Base-by-base conservation (phyloP, 2,888 invertebrate species). In the Cecidostiba fungosa region DNA sequence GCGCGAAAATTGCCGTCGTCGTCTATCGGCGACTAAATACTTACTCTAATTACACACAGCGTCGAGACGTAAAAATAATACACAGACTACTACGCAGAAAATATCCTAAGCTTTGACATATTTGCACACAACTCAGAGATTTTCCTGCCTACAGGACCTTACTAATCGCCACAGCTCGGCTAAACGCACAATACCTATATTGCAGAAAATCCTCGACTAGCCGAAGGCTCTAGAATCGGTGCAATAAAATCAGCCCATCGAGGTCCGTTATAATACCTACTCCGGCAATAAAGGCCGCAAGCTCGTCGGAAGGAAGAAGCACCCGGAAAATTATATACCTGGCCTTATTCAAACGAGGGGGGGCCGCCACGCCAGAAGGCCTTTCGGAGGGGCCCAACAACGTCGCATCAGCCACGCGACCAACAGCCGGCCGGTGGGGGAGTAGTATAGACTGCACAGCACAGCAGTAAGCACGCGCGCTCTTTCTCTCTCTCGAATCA, bases 401-500 rank as follows among this genome's bases (percentile, higher is more conserved):
- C 66, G 66, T 3, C 26, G 66, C 23, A 29, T 29, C 66, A 62
- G 77, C 59, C 77, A 66, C 77, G 77, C 77, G 62, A 66, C 66
- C 72, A 72, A 74, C 72, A 26, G 54, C 54, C 43, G 29, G 73
- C 14, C 74, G 39, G 74, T 74, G 66, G 74, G 84, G 80, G 50
- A 62, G 32, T 74, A 16, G 43, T 39, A 23, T 43, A 3, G 80
- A 66, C 50, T 16, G 32, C 43, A 32, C 82, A 36, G 39, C 54
- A 47, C 29, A 16, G 47, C n/a, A 32, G 14, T 8, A 0, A 14
- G 10, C 90, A 90, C 87, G 19, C 86, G 54, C 88, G 91, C 91
- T 91, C n/a, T n/a, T n/a, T n/a, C n/a, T n/a, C n/a, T n/a, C n/a
- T n/a, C 89, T 89, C 88, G 90, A 90, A 89, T 87, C 87, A 87